Evolutionary conservation across 1,140 invertebrate species (phyloP), one percentile per base, ranked within the genome.

Genomic region (Hyles vespertilio): DNA sequence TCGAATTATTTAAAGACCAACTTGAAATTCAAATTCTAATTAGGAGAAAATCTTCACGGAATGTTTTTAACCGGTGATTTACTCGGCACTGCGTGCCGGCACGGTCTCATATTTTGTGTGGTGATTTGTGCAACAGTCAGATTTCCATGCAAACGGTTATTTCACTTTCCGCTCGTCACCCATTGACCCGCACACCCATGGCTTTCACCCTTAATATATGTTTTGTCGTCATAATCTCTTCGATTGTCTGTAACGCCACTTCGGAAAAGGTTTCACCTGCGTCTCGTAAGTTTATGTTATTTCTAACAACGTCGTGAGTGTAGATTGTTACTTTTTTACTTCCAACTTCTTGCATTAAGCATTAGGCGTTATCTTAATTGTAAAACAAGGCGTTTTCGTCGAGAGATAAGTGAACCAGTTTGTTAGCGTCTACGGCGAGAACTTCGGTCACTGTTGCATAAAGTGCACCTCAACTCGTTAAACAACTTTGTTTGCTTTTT

Each of bases 201-300:
- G 65, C 75, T 79, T 78, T 81, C 75, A 66, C 72, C 66, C 67
- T 64, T 70, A 70, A 63, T 65, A 70, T 59, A 51, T 61, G 65
- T 63, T 61, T 67, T 65, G 59, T 72, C 61, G 61, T 63, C 63
- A 48, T 22, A 11, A 11, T 48, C 47, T 40, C 36, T 40, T 60
- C 56, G 58, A 60, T 72, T 49, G 11, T 65, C 60, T 61, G 59
- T 22, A 12, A 48, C 47, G 11, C n/a, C 36, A 22, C 51, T 67
- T 57, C 58, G 61, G 59, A 22, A 57, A 5, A 48, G 5, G 47
- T 48, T 48, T 48, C 47, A 48, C 47, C 47, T n/a, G 11, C 47
- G 22, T 22, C 8, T 12, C 47, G 47, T 2, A n/a, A 43, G 54
- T 60, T 60, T 60, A 60, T 60, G 58, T 48, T 48, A 48, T 4